Percentiles rank a stretch among this genome's conserved stretches.
These are phyloP conservation scores for Mormoops blainvillei DNA, from an alignment of 2,113 vertebrate species.

Conservation along the genomic window DNA sequence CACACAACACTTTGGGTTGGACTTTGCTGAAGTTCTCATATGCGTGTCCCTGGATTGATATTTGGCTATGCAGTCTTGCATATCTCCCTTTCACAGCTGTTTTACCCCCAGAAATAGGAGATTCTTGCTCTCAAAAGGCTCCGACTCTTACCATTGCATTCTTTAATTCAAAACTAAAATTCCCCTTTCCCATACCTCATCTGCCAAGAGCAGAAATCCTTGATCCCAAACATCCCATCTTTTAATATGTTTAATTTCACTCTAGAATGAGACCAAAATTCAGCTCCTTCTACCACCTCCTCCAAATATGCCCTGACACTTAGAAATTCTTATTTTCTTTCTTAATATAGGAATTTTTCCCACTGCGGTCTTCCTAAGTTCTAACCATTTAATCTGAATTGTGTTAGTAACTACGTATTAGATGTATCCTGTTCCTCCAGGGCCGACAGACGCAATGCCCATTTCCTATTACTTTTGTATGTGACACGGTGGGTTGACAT, in stretches of 20 bases:
- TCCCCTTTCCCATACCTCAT: background rate
- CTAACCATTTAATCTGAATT: background rate
- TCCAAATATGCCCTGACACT: background rate
- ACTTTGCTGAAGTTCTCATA: background rate
- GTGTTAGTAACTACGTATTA: background rate
- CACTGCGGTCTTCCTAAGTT: background rate
- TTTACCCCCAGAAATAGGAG: background rate
- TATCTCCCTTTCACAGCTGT: constrained; percentile 36
- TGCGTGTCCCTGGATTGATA: background rate
- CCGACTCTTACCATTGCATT: background rate
- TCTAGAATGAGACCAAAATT: background rate
- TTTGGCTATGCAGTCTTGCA: constrained; percentile 47
- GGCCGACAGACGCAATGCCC: background rate
- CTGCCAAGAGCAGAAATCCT: constrained; percentile 38
- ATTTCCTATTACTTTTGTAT: background rate
- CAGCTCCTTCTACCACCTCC: background rate
- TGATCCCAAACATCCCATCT: constrained; percentile 37
- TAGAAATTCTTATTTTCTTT: constrained; percentile 28
- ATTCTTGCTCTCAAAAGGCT: constrained; percentile 21
- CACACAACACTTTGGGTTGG: background rate
- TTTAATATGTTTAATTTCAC: constrained; percentile 37
- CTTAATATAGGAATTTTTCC: background rate
- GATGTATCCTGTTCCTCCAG: background rate
- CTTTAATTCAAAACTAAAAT: constrained; percentile 32
- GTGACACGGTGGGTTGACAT: background rate